These are phyloP conservation scores for Myotis davidii DNA, from an alignment of 2,113 vertebrate genomes.

Conservation along the genomic window DNA sequence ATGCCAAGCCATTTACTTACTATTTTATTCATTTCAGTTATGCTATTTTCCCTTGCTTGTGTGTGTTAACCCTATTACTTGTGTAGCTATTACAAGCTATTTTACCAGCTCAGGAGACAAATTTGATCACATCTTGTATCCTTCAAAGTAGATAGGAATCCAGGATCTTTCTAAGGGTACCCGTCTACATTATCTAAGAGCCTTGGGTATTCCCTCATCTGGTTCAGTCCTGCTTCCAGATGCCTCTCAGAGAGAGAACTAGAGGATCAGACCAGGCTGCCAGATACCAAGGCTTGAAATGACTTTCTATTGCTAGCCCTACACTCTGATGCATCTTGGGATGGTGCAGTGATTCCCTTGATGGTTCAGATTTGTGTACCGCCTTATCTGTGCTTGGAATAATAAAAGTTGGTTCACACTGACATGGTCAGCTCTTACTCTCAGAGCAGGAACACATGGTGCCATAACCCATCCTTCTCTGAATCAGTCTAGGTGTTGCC, in stretches of 20 bases:
- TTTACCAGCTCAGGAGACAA: slow-evolving; percentile 34
- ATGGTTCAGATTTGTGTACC: background rate
- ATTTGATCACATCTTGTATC: background rate
- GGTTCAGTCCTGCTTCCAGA: background rate
- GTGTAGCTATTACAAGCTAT: background rate
- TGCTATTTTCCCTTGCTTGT: background rate
- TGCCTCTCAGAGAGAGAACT: background rate
- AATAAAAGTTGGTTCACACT: background rate
- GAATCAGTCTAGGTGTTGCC: background rate
- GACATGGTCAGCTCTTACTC: background rate
- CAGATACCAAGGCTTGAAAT: background rate
- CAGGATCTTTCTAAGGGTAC: background rate
- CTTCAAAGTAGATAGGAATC: background rate
- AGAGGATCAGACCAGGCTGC: background rate
- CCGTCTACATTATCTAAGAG: background rate
- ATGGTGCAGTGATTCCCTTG: background rate
- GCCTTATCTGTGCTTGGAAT: background rate
- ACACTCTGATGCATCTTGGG: background rate
- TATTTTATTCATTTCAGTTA: background rate
- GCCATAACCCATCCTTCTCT: background rate
- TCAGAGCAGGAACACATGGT: background rate
- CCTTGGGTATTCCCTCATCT: background rate
- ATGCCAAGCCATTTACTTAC: background rate
- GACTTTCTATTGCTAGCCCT: background rate
- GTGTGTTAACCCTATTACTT: background rate